Base-by-base conservation (phyloP, 2,113 vertebrate species). In the Hemicordylus capensis region DNA sequence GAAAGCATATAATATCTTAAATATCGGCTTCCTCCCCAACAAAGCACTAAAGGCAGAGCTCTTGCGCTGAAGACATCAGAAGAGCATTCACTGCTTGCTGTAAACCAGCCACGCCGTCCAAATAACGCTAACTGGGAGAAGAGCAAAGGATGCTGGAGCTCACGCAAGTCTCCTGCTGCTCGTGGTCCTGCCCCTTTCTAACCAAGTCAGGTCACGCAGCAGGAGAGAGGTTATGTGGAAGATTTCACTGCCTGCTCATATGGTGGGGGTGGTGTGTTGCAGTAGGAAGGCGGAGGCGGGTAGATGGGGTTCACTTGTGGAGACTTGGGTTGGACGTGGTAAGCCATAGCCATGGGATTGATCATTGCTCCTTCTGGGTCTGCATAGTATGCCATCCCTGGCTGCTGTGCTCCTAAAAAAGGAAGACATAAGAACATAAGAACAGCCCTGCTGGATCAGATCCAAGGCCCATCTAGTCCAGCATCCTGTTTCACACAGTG, bases 221-320 rank as follows among this genome's bases (percentile, higher is more conserved):
- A 86, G 89, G 46, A 34, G 80, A 58, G 39, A 90, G 85, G 94
- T 97, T 98, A 99, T 86, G 98, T 99, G 46, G 93, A 94, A 90
- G 96, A 96, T 86, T 97, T 98, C 92, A 98, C 97, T 89, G 99
- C 97, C 94, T 99, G 98, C 91, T 99, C 98, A 0, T 99, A 99
- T 0, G 98, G 96, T 0, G 98, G 98, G 1, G 98, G 98, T 0
- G 98, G 98, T 1, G 98, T 98, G 95, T 97, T 99, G 96, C 97
- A 99, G 94, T 99, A 99, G 77, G 98, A 98, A 0, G 98, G 98
- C 4, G 98, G 98, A 0, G 98, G 98, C 0, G 98, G 98, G 48
- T 98, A 99, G 81, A 96, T 88, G 0, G 93, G 95, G 93, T 97
- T 97, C 91, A 97, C 96, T 66, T 97, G 98, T 1, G 98, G 92